A percentile compares a stretch with the other conserved stretches of the same genome.
Evolutionary conservation across 2,797 vertebrate genomes (phyloP).

Genomic region (Loris lydekkerianus): DNA sequence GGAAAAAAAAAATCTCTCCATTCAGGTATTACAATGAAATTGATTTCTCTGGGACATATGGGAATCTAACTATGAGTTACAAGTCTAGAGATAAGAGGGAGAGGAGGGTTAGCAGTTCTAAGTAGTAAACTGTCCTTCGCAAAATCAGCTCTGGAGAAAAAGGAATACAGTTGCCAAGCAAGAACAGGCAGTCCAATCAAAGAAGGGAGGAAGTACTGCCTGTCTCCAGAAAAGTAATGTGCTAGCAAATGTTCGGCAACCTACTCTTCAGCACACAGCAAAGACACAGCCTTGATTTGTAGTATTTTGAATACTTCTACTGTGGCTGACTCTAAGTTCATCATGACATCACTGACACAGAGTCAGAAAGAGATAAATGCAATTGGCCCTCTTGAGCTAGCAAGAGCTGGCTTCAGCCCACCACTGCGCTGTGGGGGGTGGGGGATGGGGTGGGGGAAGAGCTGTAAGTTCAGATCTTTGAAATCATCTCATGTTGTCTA

Average conservation of each 20-base stretch:
- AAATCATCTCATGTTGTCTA: not conserved
- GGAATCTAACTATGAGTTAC: not conserved
- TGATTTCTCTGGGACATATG: not conserved
- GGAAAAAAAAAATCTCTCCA: not conserved
- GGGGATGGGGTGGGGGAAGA: accelerated
- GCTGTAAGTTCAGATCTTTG: not conserved
- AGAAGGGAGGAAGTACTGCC: not conserved
- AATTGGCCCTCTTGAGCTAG: not conserved
- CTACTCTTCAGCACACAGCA: no score
- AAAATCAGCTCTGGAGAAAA: not conserved
- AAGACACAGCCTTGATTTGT: not conserved
- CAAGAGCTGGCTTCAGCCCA: not conserved
- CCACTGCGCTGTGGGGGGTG: no score
- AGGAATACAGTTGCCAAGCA: not conserved
- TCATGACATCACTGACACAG: not conserved
- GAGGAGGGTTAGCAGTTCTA: not conserved
- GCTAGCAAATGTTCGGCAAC: not conserved
- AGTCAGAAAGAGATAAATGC: not conserved
- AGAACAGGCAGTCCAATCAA: not conserved
- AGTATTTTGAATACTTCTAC: not conserved
- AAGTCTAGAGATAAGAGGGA: not conserved
- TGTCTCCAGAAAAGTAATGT: not conserved
- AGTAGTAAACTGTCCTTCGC: not conserved
- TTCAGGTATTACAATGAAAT: not conserved
- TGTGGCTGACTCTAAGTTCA: not conserved